Evolutionary conservation across 1,140 invertebrate genomes (phyloP), one percentile per base, ranked within the genome.

Genomic region (Drosophila insularis): DNA sequence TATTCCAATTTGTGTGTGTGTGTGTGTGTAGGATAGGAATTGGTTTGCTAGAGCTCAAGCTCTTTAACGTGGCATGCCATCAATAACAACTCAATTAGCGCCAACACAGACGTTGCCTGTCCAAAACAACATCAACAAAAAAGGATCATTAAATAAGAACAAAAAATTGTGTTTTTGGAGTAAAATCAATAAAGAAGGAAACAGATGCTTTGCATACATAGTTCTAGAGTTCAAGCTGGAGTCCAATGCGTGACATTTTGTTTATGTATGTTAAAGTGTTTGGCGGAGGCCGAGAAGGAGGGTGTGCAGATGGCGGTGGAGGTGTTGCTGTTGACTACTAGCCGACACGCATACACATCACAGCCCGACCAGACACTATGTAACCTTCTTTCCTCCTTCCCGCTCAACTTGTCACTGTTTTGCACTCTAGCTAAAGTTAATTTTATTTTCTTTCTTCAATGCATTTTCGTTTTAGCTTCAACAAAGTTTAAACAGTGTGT

Each of bases 401-500:
- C 63, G 71, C 58, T 68, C 60, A 62, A 50, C 43, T 19, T 46
- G 43, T 17, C 43, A 46, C 43, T 50, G 2, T 2, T 46, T 75
- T 68, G 64, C 63, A 75, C 65, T 75, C 60, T 40, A 17, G 8
- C 10, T 54, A 7, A 77, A 74, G 56, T 50, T 56, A 32, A 63
- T 60, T 60, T 35, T 62, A 21, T 21, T 21, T 27, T 27, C 23
- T 4, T 27, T 5, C 27, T 2, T 60, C 17, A 11, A 37, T 78
- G 69, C 82, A 89, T 69, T 76, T 79, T 17, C n/a, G 21, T 53
- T 82, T 84, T 80, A 89, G 79, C 82, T 82, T 82, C 50, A 27
- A 68, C 66, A 82, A 77, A 73, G 76, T 82, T 87, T 66, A 80
- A 87, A 81, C 68, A 68, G 85, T 89, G 77, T 89, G 84, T 89